Base-by-base conservation (phyloP, 1,140 invertebrate genomes). In the Physella acuta region DNA sequence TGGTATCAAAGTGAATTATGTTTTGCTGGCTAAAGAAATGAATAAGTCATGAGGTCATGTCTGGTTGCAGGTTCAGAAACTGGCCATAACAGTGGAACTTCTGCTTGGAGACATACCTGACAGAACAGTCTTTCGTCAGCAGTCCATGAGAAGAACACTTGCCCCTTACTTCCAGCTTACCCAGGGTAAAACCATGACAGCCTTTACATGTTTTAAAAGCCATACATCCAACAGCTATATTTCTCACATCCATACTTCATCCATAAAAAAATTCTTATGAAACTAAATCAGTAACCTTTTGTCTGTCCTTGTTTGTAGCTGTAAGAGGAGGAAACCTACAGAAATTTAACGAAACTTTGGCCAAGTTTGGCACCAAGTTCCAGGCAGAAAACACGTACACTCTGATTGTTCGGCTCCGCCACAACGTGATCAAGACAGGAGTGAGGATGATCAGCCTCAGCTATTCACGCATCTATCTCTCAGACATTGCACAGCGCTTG, bases 371-470 rank as follows among this genome's bases (percentile, higher is more conserved):
- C 52, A 71, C 73, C 33, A 81, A 84, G 68, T 86, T 85, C 76
- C 81, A 87, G 72, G 75, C 87, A 68, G 96, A 99, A 85, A 91
- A 97, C 78, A 98, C 96, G 0, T 98, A 94, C 78, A 97, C 94
- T 58, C 84, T 99, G 36, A 98, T 98, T 78, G 88, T 98, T 51
- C 76, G 85, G 11, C 85, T 99, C 26, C 89, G 96, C 67, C 97
- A 99, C 82, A 99, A 99, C 88, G 98, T 99, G 1, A 99, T 99
- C 79, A 99, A 99, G 86, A 99, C 97, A 5, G 97, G 97, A 0
- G 94, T 99, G 56, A 88, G 97, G 51, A 95, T 95, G 69, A 99
- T 99, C 84, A 96, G 94, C 17, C 82, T 97, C 0, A 97, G 96
- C 0, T 99, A 99, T 85, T 98, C 96, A 0, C 89, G 94, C 60